Base-by-base conservation (phyloP, 2,797 vertebrate species). In the Champsocephalus gunnari region DNA sequence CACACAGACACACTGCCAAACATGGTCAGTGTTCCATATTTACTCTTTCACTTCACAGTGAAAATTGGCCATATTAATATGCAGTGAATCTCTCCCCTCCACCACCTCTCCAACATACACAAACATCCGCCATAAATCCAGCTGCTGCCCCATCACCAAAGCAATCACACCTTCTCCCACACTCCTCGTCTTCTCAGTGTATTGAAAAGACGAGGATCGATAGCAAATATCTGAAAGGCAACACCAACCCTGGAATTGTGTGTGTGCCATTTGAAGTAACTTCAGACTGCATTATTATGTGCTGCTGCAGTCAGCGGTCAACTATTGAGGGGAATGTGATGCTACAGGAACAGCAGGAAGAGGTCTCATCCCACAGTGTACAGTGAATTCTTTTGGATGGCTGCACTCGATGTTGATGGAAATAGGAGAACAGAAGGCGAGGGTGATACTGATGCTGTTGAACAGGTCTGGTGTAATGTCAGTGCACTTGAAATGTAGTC, bases 241-340 rank as follows among this genome's bases (percentile, higher is more conserved):
- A 78, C 57, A 79, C 80, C 59, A 64, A 61, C 61, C 45, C 41
- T 55, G 48, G n/a, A 75, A 48, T 68, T 32, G 3, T 48, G 43
- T 61, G 68, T 32, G 19, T 63, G 62, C 43, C 67, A 24, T n/a
- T 21, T 38, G 57, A 80, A 41, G 67, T 57, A 69, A 50, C 47
- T 8, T 43, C 68, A 60, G 63, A 60, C 56, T 55, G 62, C 73
- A 79, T 74, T 49, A 19, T 61, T 63, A 57, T 64, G 77, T 62
- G 65, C 65, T 69, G 67, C 80, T 65, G 17, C 44, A 71, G 67
- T 77, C 32, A 78, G 59, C 51, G 75, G 61, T 43, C 70, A 78
- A 81, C 65, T 79, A 83, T 86, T 77, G 75, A 89, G 82, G 58
- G 32, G 66, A 62, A 19, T 78, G 72, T 63, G 73, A 82, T 63